Evolutionary conservation across 2,113 vertebrate genomes (phyloP).

Genomic region (Furnarius figulus): DNA sequence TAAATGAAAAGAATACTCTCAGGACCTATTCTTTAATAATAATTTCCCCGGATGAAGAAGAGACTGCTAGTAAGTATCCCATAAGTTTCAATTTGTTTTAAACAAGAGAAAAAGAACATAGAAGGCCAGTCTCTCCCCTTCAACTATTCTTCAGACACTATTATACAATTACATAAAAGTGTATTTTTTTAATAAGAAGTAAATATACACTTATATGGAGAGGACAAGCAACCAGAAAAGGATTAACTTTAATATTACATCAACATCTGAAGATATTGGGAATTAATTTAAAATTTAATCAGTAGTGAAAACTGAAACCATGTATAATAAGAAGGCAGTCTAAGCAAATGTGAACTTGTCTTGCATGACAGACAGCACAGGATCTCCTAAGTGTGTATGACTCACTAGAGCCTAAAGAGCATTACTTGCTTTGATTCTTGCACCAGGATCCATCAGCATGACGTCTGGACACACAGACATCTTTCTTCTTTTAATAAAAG

Average conservation of each 20-base stretch:
- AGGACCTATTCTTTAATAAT: not conserved
- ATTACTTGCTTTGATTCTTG: not conserved
- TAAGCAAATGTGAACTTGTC: not conserved
- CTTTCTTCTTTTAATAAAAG: not conserved
- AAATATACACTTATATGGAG: not conserved
- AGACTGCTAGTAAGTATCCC: not conserved
- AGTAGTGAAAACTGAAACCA: not conserved
- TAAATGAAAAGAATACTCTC: not conserved
- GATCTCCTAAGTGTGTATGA: not conserved
- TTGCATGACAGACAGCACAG: not conserved
- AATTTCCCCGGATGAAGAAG: not conserved
- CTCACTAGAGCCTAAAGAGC: not conserved
- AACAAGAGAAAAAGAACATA: not conserved
- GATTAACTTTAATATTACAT: not conserved
- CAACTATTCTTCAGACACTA: not conserved
- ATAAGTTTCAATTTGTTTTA: not conserved
- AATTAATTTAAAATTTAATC: not conserved
- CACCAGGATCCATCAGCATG: not conserved
- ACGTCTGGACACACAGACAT: not conserved
- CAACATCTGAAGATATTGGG: not conserved
- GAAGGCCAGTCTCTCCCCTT: not conserved
- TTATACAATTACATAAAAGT: not conserved
- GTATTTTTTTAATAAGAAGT: not conserved
- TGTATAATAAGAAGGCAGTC: not conserved
- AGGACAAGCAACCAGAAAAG: not conserved